Evolutionary conservation across 2,888 invertebrate genomes (phyloP).

Genomic region (Cataglyphis livida): DNA sequence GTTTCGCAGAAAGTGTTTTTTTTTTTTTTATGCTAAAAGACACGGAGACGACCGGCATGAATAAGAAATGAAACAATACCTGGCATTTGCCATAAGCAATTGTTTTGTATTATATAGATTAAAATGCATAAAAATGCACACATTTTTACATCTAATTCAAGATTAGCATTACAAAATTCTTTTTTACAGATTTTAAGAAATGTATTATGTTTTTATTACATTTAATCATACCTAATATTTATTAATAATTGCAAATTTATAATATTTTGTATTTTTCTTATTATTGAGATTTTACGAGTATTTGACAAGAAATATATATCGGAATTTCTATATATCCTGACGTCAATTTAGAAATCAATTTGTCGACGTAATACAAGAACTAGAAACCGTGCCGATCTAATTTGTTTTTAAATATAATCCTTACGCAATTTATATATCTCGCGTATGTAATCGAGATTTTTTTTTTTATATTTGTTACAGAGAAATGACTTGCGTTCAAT

Average conservation of each 20-base stretch:
- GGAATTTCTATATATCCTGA: not conserved
- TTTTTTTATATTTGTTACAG: not conserved
- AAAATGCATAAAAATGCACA: conserved; percentile 6
- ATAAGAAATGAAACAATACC: conserved; percentile 28
- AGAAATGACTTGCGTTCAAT: not conserved
- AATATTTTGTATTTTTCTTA: not conserved
- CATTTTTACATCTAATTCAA: not conserved
- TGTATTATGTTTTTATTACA: not conserved
- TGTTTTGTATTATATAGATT: not conserved
- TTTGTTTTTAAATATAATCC: conserved; percentile 16
- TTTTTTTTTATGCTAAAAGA: conserved; percentile 5
- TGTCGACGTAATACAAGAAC: not conserved
- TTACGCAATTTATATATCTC: conserved; percentile 16
- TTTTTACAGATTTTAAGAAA: not conserved
- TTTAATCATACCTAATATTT: not conserved
- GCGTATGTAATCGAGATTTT: conserved; percentile 11
- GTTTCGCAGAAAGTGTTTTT: conserved; percentile 5
- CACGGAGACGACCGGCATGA: conserved; percentile 16
- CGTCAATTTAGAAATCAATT: not conserved
- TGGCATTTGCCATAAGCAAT: not conserved
- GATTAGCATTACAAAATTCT: not conserved
- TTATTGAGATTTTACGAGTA: not conserved
- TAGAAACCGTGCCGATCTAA: not conserved
- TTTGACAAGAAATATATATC: not conserved
- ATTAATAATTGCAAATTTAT: not conserved